Evolutionary conservation across 2,797 vertebrate genomes (phyloP), one percentile per base, ranked within the genome.

Genomic region (Falco peregrinus): DNA sequence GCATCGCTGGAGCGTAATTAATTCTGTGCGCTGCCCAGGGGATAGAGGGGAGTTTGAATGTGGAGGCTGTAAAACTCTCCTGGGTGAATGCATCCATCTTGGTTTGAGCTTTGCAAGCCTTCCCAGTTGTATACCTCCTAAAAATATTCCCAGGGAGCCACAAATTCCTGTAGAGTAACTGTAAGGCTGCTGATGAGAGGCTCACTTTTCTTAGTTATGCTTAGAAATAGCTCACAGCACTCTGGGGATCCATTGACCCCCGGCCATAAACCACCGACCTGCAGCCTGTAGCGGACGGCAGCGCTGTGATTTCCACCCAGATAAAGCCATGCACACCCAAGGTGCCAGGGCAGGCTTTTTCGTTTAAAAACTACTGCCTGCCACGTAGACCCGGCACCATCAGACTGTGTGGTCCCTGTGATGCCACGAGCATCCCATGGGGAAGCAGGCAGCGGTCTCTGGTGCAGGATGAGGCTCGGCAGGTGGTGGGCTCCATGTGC

Each of bases 401-500:
- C 53, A 87, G 64, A 35, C 64, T 79, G n/a, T 1, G 1, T 15
- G 19, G 31, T 75, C 31, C 57, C 54, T 67, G 47, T 53, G n/a
- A 15, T 71, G 35, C 12, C 8, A 4, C 59, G 24, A 89, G 65
- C 39, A n/a, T 37, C 60, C n/a, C 39, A 22, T 21, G 5, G 6
- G 20, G 18, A n/a, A 59, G 15, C 9, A 13, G 26, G 31, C 28
- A 25, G 22, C 39, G 29, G 2, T 47, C 53, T 78, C 57, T 5
- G 10, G 53, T 1, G 0, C 0, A 3, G 45, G 22, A 51, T 0
- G 0, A 78, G 45, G 24, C 39, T 91, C 0, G 0, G 35, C 56
- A 41, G 1, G 0, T 0, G 0, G 31, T 17, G 16, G 37, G 13
- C 11, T 92, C 37, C 74, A 29, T 1, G 1, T 21, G 48, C 65